These are phyloP conservation scores for Crambe crambe DNA, from an alignment of 37 sponge, comb jelly and placozoan species.

Conservation along the genomic window DNA sequence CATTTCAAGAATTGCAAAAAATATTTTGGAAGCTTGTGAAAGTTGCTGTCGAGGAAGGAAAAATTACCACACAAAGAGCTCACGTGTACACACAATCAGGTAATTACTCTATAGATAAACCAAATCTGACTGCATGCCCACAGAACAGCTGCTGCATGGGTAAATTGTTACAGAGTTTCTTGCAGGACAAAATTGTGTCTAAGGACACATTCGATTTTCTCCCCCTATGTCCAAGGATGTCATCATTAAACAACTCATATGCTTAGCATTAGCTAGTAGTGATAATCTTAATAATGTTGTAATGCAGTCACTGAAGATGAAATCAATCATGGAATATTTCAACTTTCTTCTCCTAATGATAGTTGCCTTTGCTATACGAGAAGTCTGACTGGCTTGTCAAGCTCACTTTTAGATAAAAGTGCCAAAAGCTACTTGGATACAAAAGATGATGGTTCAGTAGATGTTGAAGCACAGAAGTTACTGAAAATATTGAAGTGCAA, in stretches of 20 bases:
- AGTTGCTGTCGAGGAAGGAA: background rate
- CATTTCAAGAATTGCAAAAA: conserved; percentile 31
- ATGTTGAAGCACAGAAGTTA: conserved; percentile 50
- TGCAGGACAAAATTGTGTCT: too few species aligned
- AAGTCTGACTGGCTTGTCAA: conserved; percentile 19
- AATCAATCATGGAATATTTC: conserved; percentile 64
- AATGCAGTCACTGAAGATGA: conserved; percentile 77
- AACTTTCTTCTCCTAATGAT: conserved; percentile 42
- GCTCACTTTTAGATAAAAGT: conserved; percentile 4
- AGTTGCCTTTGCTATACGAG: conserved; percentile 64
- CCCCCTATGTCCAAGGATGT: too few species aligned
- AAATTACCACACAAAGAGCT: conserved; percentile 21
- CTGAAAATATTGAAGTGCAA: conserved; percentile 40
- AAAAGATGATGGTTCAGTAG: background rate
- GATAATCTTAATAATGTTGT: too few species aligned
- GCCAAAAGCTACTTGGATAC: conserved; percentile 50
- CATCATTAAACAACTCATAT: too few species aligned
- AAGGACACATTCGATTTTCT: too few species aligned
- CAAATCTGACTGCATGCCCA: background rate
- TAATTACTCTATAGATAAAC: too few species aligned
- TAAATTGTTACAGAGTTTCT: background rate
- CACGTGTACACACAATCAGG: conserved; percentile 48
- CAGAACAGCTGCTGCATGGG: too few species aligned
- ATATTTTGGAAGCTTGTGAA: conserved; percentile 21
- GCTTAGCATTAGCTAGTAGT: too few species aligned